Evolutionary conservation across 2,797 vertebrate genomes (phyloP).

Genomic region (Stomatorhinus walkeri): DNA sequence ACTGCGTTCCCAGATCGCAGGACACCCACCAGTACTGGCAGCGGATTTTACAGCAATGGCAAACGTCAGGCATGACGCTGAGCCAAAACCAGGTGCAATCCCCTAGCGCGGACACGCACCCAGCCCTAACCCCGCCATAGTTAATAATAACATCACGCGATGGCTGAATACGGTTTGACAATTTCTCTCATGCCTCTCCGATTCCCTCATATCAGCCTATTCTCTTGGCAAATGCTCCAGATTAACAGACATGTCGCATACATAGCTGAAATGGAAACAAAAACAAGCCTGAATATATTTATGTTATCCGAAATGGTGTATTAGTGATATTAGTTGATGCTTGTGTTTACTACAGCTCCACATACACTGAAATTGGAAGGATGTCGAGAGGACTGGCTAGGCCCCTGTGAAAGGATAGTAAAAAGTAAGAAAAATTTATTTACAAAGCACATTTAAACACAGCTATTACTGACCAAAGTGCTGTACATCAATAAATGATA

Average conservation of each 20-base stretch:
- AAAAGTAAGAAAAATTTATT: no score
- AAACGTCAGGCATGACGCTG: not conserved
- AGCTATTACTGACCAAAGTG: no score
- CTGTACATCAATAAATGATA: no score
- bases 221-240: not conserved
- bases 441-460: no score
- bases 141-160: not conserved
- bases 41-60: not conserved
- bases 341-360: not conserved
- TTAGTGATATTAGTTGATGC: not conserved
- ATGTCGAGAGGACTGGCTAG: not conserved
- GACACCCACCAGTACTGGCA: conserved; percentile 10
- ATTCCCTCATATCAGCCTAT: not conserved
- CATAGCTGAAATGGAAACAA: not conserved
- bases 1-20: conserved; percentile 3
- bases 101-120: not conserved
- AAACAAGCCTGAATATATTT: not conserved
- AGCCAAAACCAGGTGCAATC: not conserved
- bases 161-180: not conserved
- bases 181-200: not conserved
- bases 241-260: not conserved
- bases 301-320: not conserved
- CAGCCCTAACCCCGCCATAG: not conserved
- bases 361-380: not conserved
- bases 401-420: not conserved